Base-by-base conservation (phyloP, 2,888 invertebrate species). In the Ophion costatus region DNA sequence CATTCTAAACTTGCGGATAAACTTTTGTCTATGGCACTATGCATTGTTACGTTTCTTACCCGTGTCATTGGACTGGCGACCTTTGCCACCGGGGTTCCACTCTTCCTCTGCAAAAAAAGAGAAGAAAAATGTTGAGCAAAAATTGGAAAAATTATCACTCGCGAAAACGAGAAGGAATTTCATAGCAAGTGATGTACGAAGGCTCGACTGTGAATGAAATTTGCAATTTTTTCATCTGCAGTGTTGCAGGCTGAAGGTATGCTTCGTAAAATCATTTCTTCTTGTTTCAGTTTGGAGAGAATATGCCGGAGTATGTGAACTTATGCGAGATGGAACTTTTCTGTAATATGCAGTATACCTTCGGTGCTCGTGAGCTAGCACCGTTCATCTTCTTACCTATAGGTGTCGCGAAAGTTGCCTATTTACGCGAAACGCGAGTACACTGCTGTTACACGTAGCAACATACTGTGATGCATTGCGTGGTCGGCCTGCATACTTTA, bases 61-160 rank as follows among this genome's bases (percentile, higher is more conserved):
- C 78, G 89, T 91, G 87, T 93, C 93, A 88, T 93, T 93, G 82
- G 92, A 91, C 86, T 92, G 92, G 42, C 94, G 93, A 86, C 93
- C 93, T 89, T 95, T 95, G 90, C 95, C 95, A 93, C 95, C 95
- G 79, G 95, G 94, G 92, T 95, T 95, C 95, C 95, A 95, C 94
- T 95, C 95, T 93, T 95, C 95, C 90, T 95, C 95, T 95, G 94
- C 83, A 93, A 93, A 88, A 89, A 88, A 87, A 87, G 87, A 82
- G 85, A 80, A 82, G 57, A 63, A 2, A 63, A 6, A 42, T 38
- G 24, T 22, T 42, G 45, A 75, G 66, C 71, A 69, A 63, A 82
- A 45, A 29, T 5, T 24, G 17, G 6, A n/a, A 29, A 51, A 69
- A 45, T 20, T 20, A 17, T 14, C 4, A 11, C 20, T 64, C 22